Evolutionary conservation across 2,888 invertebrate genomes (phyloP), one percentile per base, ranked within the genome.

Genomic region (Eurytoma californica): DNA sequence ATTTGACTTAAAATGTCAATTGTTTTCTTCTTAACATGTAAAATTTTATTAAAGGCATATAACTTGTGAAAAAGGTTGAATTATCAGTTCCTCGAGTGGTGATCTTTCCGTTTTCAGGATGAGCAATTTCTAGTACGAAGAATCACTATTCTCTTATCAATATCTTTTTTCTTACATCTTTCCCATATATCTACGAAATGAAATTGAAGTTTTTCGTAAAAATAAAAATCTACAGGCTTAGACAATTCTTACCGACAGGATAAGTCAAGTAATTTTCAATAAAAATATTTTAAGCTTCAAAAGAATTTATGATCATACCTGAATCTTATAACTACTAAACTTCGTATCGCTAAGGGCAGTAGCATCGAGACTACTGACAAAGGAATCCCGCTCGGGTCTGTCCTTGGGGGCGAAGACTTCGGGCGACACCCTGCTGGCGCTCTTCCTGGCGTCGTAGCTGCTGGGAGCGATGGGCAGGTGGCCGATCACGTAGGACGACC

Each of bases 401-500:
- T 57, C 53, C 16, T 47, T 75, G 5, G 77, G 47, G 49, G 24
- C 60, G 13, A 72, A 55, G 53, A 55, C 30, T 16, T 77, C 76
- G 7, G 76, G 69, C 2, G 74, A 68, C 0, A 28, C 49, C 24
- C 28, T 12, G 0, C 63, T 53, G 14, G 9, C 47, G 9, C 30
- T 61, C 16, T 49, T 77, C 55, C 51, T 72, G 3, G 55, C 3
- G 20, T 81, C 79, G 20, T 51, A 69, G 61, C 30, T 79, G 14
- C 66, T 55, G 3, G 81, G 78, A 1, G 65, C 70, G 13, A 77
- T 78, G 51, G 80, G 77, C 65, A 75, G 30, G 30, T 78, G 81
- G 0, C 81, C 81, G 12, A 78, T 78, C 20, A 78, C 78, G 39
- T 72, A 81, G 18, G 73, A 77, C 24, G 80, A 55, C 49, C 30